phyloP scores from a whole-genome alignment of 2,888 invertebrate genomes.

The Aphidius colemani region DNA sequence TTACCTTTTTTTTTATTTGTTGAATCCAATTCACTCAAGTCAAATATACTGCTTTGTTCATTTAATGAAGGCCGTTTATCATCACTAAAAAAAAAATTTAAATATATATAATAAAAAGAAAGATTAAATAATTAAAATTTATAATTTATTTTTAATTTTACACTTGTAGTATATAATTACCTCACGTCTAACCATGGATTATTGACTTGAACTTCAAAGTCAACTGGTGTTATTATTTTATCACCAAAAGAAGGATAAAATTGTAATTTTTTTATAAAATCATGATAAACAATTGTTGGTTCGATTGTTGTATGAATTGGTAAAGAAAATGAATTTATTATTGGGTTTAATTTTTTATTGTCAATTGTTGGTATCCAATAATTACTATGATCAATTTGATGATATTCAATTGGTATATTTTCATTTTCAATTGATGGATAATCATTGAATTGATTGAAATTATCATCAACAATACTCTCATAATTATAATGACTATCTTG shows the following conservation, averaged over 20 bases:
- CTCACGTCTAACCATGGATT: conserved; percentile 11
- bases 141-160: not conserved
- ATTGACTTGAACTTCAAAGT: not conserved
- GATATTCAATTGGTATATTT: not conserved
- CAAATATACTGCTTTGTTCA: not conserved
- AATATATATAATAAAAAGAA: not conserved
- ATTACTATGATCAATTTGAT: not conserved
- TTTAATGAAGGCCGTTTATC: conserved; percentile 9
- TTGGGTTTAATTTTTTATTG: not conserved
- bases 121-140: not conserved
- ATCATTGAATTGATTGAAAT: not conserved
- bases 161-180: conserved; percentile 1
- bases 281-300: not conserved
- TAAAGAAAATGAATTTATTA: not conserved
- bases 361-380: not conserved
- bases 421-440: not conserved
- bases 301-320: not conserved
- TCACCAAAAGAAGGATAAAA: conserved; percentile 4
- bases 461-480: too few relatives aligned
- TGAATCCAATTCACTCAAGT: conserved; percentile 2
- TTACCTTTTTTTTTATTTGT: conserved; percentile 24
- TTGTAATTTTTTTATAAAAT: conserved; percentile 1
- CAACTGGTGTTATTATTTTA: not conserved
- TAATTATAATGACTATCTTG: not conserved
- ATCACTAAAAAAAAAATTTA: not conserved